Base-by-base conservation (phyloP, 1,140 invertebrate genomes). In the Coelopa frigida region DNA sequence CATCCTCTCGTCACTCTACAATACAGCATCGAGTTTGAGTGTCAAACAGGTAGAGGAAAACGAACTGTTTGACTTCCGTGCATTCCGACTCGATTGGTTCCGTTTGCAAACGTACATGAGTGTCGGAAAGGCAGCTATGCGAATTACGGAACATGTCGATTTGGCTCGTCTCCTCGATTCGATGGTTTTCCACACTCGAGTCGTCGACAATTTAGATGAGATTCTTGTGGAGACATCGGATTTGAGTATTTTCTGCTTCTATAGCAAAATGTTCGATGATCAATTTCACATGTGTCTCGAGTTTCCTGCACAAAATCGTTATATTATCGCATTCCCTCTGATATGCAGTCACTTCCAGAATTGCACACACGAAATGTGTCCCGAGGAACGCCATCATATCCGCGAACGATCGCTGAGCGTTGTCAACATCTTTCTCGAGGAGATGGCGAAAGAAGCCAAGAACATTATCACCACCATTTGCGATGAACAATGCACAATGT, bases 211-310 rank as follows among this genome's bases (percentile, higher is more conserved):
- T 72, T 74, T 99, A n/a, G 94, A 98, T 72, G 93, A 98, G 69
- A 87, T 98, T 64, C 75, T 99, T 47, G 85, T 88, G 3, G 95
- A 99, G 73, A 94, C 92, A 17, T 96, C 93, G 2, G 95, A 99
- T 75, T 73, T 99, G 6, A 97, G 93, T 0, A 83, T 98, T 48
- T 98, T 98, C 62, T 98, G 90, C 66, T 98, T 98, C 69, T 97
- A 96, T 63, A 94, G 83, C 57, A 91, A 91, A 75, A 87, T 94
- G 65, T 98, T 98, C 74, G 94, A 98, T 64, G 91, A 94, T 64
- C 92, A 98, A 67, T 98, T 98, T 65, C 93, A 97, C 59, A 94
- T 97, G 89, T 98, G 94, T 71, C 76, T 98, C 54, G 94, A 98
- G 72, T 98, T 98, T 72, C 94, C 94, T 20, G 93, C 94, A 17